Base-by-base conservation (phyloP, 2,797 vertebrate species). In the Nothura maculosa region DNA sequence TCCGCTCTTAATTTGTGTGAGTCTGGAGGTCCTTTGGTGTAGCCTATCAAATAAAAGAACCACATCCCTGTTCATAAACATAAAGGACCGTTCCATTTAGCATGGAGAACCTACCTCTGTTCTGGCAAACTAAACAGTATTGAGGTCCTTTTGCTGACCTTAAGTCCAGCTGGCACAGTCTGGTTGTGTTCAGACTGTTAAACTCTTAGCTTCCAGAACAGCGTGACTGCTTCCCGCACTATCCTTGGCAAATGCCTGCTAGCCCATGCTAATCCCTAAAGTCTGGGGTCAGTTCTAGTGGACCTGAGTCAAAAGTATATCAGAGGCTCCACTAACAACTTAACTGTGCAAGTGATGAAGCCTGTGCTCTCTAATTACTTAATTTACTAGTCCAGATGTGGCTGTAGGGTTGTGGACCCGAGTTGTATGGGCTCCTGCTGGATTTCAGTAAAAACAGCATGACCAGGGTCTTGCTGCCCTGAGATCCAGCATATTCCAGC, bases 41-140 rank as follows among this genome's bases (percentile, higher is more conserved):
- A 21, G 5, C 4, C 1, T 7, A 1, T 8, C 3, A 36, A 28
- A 40, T 36, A 55, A 77, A 88, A 54, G 82, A 77, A 2, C 10
- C 19, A 3, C 17, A 11, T 66, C 3, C 0, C 10, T 58, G 3
- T n/a, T 76, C n/a, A 8, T 63, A 63, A 32, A 25, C 12, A 3
- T 52, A 17, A 6, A 67, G 34, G 30, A 55, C 42, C 25, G 45
- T 38, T 70, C 36, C 60, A 8, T 54, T 54, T 54, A 54, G 18
- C 30, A 12, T 6, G 16, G 36, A 54, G 14, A 32, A 7, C 21
- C 27, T 27, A 13, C 43, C 52, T 60, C 55, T 68, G 62, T 36
- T 16, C 6, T 8, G 21, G 6, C 30, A n/a, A 42, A 36, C 22
- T 50, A 17, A 16, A 64, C 28, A n/a, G 7, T 25, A 4, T 10